These are phyloP conservation scores for Lucilia sericata DNA, from an alignment of 1,140 invertebrate species.

Conservation along the genomic window DNA sequence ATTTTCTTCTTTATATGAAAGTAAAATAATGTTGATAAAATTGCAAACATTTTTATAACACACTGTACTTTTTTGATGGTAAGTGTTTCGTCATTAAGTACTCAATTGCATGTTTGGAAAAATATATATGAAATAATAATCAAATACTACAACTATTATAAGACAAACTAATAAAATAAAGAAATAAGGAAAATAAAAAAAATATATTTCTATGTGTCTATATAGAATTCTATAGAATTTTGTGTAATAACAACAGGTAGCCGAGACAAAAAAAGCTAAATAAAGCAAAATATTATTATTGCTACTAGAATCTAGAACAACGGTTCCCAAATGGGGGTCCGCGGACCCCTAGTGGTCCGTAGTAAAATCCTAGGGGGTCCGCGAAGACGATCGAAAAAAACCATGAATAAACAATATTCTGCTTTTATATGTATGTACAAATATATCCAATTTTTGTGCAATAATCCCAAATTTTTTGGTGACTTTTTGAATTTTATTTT, in stretches of 20 bases:
- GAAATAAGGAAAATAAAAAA: background rate
- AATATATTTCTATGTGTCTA: background rate
- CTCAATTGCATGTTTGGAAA: constrained; percentile 24
- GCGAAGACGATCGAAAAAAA: too few relatives aligned
- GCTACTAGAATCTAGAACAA: too few relatives aligned
- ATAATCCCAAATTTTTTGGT: too few relatives aligned
- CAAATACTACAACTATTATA: background rate
- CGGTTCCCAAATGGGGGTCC: too few relatives aligned
- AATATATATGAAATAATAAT: background rate
- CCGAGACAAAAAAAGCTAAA: background rate
- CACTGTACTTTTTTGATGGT: background rate
- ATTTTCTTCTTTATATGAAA: too few relatives aligned
- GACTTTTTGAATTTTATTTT: too few relatives aligned
- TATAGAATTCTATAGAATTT: background rate
- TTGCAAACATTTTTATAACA: background rate
- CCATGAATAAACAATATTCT: too few relatives aligned
- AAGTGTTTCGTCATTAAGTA: background rate
- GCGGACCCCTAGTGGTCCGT: too few relatives aligned
- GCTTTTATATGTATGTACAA: too few relatives aligned
- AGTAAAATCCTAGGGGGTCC: too few relatives aligned
- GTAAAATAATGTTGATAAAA: too few relatives aligned
- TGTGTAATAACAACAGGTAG: background rate
- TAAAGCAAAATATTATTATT: background rate
- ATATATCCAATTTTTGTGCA: too few relatives aligned
- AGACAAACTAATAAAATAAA: background rate